Conservation (phyloP, 2,113 vertebrate genomes). For the Elephas maximus region DNA sequence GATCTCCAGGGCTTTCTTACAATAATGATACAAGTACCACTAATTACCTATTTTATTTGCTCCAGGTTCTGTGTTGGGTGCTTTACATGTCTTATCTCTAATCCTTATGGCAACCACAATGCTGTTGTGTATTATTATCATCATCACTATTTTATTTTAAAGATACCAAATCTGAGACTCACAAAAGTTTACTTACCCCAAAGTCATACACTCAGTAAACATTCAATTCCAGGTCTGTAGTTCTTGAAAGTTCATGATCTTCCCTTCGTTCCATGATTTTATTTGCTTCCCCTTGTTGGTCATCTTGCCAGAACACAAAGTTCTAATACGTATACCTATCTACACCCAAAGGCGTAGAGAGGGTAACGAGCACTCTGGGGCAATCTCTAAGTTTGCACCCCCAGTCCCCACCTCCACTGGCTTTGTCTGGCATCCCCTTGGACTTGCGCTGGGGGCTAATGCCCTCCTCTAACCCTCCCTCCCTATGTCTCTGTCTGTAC, state of each 20-base stretch:
- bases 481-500: neutral
- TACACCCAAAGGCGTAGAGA: too few relatives aligned
- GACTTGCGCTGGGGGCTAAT: too few relatives aligned
- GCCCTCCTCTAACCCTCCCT: too few relatives aligned
- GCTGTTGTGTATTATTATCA: neutral
- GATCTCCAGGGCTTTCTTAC: neutral
- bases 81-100: neutral
- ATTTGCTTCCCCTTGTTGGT: neutral
- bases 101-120: constrained; percentile 10
- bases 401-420: too few relatives aligned
- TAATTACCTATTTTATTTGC: neutral
- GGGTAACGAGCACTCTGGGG: too few relatives aligned
- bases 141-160: constrained; percentile 43
- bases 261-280: constrained; percentile 26
- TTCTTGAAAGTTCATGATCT: neutral
- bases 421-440: too few relatives aligned
- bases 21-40: neutral
- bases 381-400: too few relatives aligned
- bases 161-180: neutral
- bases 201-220: neutral
- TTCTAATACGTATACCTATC: neutral
- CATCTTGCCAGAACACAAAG: neutral
- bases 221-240: neutral
- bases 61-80: neutral
- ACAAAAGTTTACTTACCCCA: neutral